Percentiles rank a stretch among this genome's conserved stretches.
Evolutionary conservation across 1,140 invertebrate species (phyloP).

Genomic region (Pinna nobilis): DNA sequence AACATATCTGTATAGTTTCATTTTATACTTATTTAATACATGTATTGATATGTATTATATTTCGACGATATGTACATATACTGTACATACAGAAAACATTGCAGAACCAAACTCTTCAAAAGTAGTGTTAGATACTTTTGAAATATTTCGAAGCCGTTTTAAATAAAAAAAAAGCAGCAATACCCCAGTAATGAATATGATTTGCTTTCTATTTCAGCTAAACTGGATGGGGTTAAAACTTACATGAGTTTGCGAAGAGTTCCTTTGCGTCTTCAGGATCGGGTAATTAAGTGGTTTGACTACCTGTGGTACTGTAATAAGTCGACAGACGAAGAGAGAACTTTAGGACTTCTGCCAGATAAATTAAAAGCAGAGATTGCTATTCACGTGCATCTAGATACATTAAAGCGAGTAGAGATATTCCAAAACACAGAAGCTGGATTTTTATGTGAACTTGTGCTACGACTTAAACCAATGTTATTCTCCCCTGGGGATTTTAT

Average conservation of each 20-base stretch:
- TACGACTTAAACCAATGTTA: slow-evolving; percentile 93
- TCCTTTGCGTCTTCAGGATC: slow-evolving; percentile 95
- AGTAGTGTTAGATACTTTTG: too few relatives aligned
- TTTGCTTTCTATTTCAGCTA: slow-evolving; percentile 82
- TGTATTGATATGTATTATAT: too few relatives aligned
- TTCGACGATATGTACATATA: too few relatives aligned
- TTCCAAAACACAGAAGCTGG: slow-evolving; percentile 99
- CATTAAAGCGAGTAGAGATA: slow-evolving; percentile 97
- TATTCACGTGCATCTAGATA: slow-evolving; percentile 99
- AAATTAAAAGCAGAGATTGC: slow-evolving; percentile 99
- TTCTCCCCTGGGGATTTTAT: slow-evolving; percentile 99
- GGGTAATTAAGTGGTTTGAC: slow-evolving; percentile 99
- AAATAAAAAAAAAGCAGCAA: too few relatives aligned
- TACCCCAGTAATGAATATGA: too few relatives aligned
- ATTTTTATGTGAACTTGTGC: slow-evolving; percentile 97
- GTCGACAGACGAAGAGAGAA: slow-evolving; percentile 96
- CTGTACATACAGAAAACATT: too few relatives aligned
- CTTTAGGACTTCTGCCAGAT: slow-evolving; percentile 79
- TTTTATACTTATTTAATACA: too few relatives aligned
- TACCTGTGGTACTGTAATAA: slow-evolving; percentile 99
- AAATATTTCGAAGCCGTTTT: too few relatives aligned
- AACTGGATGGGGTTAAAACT: slow-evolving; percentile 98
- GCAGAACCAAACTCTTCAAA: too few relatives aligned
- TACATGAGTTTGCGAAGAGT: slow-evolving; percentile 98
- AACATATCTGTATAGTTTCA: too few relatives aligned